These are phyloP conservation scores for Lagopus leucura DNA, from an alignment of 2,113 vertebrate genomes.

Conservation along the genomic window DNA sequence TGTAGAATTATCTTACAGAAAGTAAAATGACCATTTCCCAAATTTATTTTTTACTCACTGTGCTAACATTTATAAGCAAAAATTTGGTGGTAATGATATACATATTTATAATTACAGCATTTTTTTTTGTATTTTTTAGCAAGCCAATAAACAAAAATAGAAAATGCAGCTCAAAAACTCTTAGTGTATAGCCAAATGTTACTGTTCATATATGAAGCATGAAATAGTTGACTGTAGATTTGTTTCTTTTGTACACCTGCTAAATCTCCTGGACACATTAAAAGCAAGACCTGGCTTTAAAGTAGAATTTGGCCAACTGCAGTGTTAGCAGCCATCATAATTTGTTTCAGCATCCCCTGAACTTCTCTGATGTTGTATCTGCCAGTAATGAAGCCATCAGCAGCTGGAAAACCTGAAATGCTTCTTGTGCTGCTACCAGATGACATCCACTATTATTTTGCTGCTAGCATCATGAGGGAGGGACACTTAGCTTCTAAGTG, in stretches of 20 bases:
- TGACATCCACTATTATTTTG: background rate
- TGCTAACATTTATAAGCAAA: background rate
- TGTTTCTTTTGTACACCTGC: background rate
- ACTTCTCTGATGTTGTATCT: background rate
- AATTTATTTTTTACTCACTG: background rate
- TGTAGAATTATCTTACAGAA: background rate
- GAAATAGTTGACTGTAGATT: background rate
- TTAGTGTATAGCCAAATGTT: background rate
- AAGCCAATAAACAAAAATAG: background rate
- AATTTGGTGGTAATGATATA: background rate
- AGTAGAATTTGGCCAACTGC: background rate
- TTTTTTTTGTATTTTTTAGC: background rate
- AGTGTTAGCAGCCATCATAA: accelerated
- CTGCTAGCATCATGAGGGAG: background rate
- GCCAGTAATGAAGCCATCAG: too few relatives aligned
- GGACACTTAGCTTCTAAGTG: background rate
- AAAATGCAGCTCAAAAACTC: background rate
- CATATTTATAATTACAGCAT: background rate
- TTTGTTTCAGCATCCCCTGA: background rate
- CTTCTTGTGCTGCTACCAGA: accelerated
- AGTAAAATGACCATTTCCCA: background rate
- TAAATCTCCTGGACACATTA: background rate
- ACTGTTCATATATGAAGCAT: background rate
- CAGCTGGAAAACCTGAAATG: accelerated
- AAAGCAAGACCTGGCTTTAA: background rate